A percentile compares a stretch with the other conserved stretches of the same genome.
These are phyloP conservation scores for Merluccius polli DNA, from an alignment of 2,797 vertebrate genomes.

Conservation along the genomic window DNA sequence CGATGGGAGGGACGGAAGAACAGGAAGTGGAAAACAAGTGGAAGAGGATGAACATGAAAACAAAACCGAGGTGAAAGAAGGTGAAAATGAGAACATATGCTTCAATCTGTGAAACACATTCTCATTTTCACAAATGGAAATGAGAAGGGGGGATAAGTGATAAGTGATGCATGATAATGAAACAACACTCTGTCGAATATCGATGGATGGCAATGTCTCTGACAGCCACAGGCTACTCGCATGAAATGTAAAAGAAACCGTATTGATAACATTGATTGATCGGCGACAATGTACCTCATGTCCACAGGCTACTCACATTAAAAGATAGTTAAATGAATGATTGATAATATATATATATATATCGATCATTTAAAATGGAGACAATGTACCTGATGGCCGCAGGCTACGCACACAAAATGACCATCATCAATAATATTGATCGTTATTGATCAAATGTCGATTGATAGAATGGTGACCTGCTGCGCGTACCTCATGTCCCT, in stretches of 20 bases:
- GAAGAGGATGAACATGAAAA: conserved; percentile 10
- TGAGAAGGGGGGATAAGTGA: conserved; percentile 6
- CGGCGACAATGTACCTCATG: background rate
- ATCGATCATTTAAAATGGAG: background rate
- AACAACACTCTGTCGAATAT: background rate
- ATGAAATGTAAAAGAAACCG: background rate
- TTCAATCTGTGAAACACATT: conserved; percentile 13
- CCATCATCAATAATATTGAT: background rate
- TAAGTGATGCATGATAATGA: background rate
- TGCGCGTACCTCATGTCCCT: background rate
- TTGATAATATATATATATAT: too few species aligned
- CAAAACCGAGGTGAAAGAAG: conserved; percentile 7
- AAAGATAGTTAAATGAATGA: background rate
- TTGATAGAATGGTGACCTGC: background rate
- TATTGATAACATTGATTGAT: background rate
- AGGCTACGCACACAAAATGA: background rate
- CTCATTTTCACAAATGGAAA: too few species aligned
- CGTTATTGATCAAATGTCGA: background rate
- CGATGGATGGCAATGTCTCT: background rate
- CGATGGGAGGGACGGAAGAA: conserved; percentile 11
- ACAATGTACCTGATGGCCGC: background rate
- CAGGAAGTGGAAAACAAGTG: conserved; percentile 15
- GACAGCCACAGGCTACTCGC: background rate
- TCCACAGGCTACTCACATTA: background rate
- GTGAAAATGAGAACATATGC: conserved; percentile 5